A percentile compares a stretch with the other conserved stretches of the same genome.
Conservation (phyloP, 92 coral and sea anemone genomes). For the Bergia puertoricense region DNA sequence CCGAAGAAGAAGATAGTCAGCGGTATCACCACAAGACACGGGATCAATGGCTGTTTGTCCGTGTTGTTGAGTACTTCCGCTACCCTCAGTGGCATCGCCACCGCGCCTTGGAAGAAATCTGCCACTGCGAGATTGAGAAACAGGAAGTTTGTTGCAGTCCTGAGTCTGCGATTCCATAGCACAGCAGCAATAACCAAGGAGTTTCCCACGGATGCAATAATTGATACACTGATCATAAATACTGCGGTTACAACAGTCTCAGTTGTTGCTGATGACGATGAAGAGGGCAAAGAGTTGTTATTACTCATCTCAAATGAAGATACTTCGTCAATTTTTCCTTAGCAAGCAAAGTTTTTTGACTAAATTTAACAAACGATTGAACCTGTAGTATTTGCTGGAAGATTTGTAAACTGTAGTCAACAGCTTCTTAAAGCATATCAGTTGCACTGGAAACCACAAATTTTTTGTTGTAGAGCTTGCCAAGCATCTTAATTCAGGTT, state of each 20-base stretch:
- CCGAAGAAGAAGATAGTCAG: constrained; percentile 88
- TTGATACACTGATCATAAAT: constrained; percentile 65
- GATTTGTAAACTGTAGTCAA: neutral
- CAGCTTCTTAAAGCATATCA: neutral
- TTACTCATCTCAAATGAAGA: neutral
- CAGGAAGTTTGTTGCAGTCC: constrained; percentile 76
- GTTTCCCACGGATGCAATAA: constrained; percentile 76
- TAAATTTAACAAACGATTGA: neutral
- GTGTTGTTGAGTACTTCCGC: constrained; percentile 82
- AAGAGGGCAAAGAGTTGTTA: neutral
- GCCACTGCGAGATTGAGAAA: constrained; percentile 94
- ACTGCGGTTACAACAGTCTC: constrained; percentile 62
- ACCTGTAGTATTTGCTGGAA: no score
- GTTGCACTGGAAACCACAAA: neutral
- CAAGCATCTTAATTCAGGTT: neutral
- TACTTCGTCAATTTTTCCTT: neutral
- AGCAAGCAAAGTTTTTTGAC: neutral
- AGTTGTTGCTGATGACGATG: constrained; percentile 14
- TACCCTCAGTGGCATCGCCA: constrained; percentile 85
- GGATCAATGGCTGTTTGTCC: constrained; percentile 70
- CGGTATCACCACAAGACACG: constrained; percentile 83
- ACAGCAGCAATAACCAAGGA: constrained; percentile 80
- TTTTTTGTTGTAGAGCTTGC: neutral
- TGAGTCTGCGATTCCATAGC: constrained; percentile 79
- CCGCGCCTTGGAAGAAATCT: constrained; percentile 87